These are phyloP conservation scores for Jaculus jaculus DNA, from an alignment of 2,113 vertebrate genomes.

Conservation along the genomic window DNA sequence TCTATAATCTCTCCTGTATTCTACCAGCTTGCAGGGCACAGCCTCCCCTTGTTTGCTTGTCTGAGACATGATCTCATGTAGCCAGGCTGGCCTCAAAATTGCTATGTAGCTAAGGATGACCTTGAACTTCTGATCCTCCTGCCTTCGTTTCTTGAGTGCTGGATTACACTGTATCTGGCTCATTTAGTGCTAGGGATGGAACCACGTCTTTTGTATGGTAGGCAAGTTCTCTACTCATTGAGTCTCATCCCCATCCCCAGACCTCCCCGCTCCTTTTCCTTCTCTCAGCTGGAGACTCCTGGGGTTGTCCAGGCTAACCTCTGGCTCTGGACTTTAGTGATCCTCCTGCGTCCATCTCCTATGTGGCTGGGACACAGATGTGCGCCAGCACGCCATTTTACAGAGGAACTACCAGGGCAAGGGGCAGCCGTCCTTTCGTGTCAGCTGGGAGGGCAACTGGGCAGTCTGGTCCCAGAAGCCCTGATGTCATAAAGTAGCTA, in stretches of 20 bases:
- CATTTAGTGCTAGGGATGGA: not conserved
- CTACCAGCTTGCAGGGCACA: not conserved
- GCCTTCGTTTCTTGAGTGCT: too few species aligned
- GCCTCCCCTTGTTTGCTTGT: not conserved
- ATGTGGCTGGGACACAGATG: too few species aligned
- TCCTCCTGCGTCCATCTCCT: too few species aligned
- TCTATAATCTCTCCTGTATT: fast-evolving
- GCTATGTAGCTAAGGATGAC: not conserved
- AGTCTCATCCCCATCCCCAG: too few species aligned
- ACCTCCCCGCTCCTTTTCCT: too few species aligned
- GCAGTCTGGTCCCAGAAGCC: not conserved
- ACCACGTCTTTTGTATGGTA: not conserved
- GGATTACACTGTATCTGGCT: not conserved
- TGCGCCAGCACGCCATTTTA: too few species aligned
- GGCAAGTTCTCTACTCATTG: too few species aligned
- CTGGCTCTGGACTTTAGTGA: too few species aligned
- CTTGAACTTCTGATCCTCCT: not conserved
- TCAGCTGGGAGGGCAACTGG: not conserved
- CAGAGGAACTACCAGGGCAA: too few species aligned
- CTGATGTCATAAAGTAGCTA: not conserved
- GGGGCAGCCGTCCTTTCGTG: too few species aligned
- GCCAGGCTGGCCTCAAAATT: not conserved
- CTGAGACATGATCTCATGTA: not conserved
- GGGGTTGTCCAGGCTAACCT: too few species aligned
- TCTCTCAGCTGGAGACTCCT: too few species aligned